Base-by-base conservation (phyloP, 2,888 invertebrate species). In the Dynastes maya region DNA sequence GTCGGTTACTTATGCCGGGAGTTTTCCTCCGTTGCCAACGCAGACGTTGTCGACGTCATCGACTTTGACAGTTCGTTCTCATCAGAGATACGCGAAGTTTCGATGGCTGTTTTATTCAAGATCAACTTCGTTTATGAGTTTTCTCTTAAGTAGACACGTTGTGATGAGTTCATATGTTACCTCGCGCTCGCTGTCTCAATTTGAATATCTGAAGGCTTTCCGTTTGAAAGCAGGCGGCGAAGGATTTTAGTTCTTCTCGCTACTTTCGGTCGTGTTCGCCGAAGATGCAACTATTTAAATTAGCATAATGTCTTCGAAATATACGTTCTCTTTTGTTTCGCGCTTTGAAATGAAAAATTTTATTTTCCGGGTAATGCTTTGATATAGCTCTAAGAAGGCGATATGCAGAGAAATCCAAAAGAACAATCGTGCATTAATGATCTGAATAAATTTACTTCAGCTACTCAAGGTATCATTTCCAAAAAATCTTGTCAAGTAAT, bases 21-120 rank as follows among this genome's bases (percentile, higher is more conserved):
- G 67, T 45, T 61, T 72, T 58, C 72, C 72, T 72, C 37, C 40
- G 58, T 32, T 58, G 53, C 32, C 8, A 53, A 45, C 45, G 45
- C 8, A 6, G 45, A 37, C 32, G 32, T 37, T 37, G 32, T 37
- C 32, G 32, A 37, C 45, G 45, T 11, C 45, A 11, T 45, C 45
- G 53, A 78, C 74, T 78, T 75, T 81, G 81, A 80, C 81, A 79
- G 81, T 80, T 80, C 78, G 80, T 78, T 82, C 80, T 40, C 67
- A 80, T 80, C 80, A 77, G 76, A 61, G 76, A 78, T 78, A 80
- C 80, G 81, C 78, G 79, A 79, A 80, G 80, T 81, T 80, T 80
- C 81, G 80, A 82, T 82, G 81, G 81, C 79, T 72, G 80, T 82
- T 82, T 82, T 82, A 82, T 82, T 82, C 82, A 82, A 82, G 82